These are phyloP conservation scores for Reticulitermes speratus DNA, from an alignment of 1,140 invertebrate genomes.

Conservation along the genomic window DNA sequence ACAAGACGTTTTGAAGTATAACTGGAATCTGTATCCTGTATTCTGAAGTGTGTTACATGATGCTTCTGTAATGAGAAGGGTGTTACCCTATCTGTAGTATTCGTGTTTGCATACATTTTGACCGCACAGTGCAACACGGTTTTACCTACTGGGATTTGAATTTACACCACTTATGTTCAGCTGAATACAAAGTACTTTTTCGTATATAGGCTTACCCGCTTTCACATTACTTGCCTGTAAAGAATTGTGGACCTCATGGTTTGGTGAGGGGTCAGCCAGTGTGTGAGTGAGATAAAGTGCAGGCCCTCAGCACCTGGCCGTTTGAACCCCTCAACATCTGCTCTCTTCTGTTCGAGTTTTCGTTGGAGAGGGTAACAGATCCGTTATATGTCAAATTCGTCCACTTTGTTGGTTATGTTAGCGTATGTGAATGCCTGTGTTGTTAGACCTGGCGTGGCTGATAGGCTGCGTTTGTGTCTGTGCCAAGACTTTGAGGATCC, in stretches of 20 bases:
- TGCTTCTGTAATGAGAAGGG: neutral
- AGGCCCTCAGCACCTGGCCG: neutral
- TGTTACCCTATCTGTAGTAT: neutral
- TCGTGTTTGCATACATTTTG: neutral
- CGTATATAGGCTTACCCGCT: neutral
- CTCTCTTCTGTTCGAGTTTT: neutral
- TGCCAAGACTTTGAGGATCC: too few species aligned
- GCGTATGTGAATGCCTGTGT: too few species aligned
- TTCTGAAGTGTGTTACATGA: neutral
- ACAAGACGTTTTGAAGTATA: too few species aligned
- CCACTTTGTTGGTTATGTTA: neutral
- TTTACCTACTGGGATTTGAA: neutral
- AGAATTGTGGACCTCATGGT: neutral
- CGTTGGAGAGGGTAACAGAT: neutral
- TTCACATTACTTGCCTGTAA: neutral
- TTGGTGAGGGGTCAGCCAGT: neutral
- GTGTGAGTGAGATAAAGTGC: neutral
- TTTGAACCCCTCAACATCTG: neutral
- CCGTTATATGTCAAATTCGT: neutral
- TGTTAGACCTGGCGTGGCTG: too few species aligned
- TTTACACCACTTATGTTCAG: neutral
- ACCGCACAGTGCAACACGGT: neutral
- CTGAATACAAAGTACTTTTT: neutral
- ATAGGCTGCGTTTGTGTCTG: too few species aligned
- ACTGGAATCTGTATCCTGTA: neutral